These are phyloP conservation scores for Oreochromis spilurus DNA, from an alignment of 2,113 vertebrate genomes.

Conservation along the genomic window DNA sequence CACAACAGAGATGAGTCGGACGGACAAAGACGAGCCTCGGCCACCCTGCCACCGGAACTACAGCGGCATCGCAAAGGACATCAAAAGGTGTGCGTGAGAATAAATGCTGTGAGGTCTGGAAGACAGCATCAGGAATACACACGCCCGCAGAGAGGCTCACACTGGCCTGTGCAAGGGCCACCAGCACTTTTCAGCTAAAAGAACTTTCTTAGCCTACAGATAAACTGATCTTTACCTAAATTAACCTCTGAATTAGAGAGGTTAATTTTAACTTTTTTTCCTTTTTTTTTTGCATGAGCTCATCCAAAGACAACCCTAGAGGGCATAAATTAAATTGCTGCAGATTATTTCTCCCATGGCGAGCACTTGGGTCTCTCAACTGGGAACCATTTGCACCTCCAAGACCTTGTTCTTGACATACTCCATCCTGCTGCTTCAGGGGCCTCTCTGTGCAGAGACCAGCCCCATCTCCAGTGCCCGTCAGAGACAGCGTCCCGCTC, in stretches of 20 bases:
- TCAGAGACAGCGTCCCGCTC: conserved; percentile 72
- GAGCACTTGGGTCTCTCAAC: conserved; percentile 53
- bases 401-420: conserved; percentile 48
- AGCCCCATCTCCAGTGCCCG: conserved; percentile 82
- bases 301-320: conserved; percentile 10
- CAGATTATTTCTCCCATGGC: conserved; percentile 61
- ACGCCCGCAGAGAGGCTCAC: conserved; percentile 2
- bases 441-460: conserved; percentile 63
- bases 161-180: conserved; percentile 32
- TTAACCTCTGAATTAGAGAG: conserved; percentile 5
- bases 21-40: conserved; percentile 56
- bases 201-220: not conserved
- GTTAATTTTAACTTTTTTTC: not conserved
- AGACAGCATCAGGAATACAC: conserved; percentile 36
- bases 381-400: conserved; percentile 54
- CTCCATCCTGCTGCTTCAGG: conserved; percentile 45
- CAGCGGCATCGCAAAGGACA: conserved; percentile 65
- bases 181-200: not conserved
- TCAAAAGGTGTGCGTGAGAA: conserved; percentile 68
- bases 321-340: conserved; percentile 1
- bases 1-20: conserved; percentile 70
- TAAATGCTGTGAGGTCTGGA: conserved; percentile 66
- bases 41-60: conserved; percentile 80
- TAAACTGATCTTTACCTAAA: not conserved
- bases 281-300: not conserved